Conservation (phyloP, 2,888 invertebrate genomes). For the Agapetus fuscipes region DNA sequence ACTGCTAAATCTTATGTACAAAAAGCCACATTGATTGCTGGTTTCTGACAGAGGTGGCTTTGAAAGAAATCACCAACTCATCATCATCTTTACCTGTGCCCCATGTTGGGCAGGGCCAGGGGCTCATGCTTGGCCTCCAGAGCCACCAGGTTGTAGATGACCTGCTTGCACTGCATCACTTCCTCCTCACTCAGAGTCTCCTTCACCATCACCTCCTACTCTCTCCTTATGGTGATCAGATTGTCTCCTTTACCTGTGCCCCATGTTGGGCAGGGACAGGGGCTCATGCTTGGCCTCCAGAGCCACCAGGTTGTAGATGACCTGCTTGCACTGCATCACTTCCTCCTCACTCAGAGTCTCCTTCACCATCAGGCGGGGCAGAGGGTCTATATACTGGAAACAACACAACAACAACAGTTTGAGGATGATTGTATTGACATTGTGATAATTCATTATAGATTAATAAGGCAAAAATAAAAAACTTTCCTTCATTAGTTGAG, state of each 20-base stretch:
- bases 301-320: constrained; percentile 68
- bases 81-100: constrained; percentile 59
- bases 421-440: constrained; percentile 1
- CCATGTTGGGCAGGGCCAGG: constrained; percentile 59
- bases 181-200: constrained; percentile 80
- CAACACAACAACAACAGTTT: constrained; percentile 5
- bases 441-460: too few species aligned
- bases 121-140: constrained; percentile 79
- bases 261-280: constrained; percentile 59
- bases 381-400: constrained; percentile 66
- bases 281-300: constrained; percentile 79
- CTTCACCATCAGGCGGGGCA: constrained; percentile 70
- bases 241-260: constrained; percentile 53
- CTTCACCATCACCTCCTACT: too few species aligned
- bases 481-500: background rate
- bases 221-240: too few species aligned
- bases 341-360: constrained; percentile 80
- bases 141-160: constrained; percentile 68
- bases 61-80: too few species aligned
- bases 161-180: constrained; percentile 74
- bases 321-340: constrained; percentile 74
- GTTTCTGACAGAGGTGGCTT: too few species aligned
- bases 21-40: too few species aligned
- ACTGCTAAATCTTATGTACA: too few species aligned
- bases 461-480: too few species aligned